Evolutionary conservation across 2,888 invertebrate species (phyloP).

Genomic region (Leptura quadrifasciata): DNA sequence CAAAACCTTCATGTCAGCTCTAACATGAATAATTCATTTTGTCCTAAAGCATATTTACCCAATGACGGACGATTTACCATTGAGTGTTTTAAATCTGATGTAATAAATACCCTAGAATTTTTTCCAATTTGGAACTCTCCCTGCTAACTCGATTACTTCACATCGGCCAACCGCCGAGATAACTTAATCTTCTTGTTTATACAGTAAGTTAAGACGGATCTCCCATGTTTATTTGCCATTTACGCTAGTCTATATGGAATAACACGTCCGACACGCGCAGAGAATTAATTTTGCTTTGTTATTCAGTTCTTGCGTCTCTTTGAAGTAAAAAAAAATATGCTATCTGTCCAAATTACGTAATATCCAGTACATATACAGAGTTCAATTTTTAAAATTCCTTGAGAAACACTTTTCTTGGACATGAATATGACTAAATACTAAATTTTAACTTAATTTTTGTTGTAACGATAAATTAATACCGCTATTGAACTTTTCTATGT

Average conservation of each 20-base stretch:
- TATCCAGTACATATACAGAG: too few species aligned
- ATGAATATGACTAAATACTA: too few species aligned
- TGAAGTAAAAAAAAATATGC: neutral
- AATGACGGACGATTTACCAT: constrained; percentile 44
- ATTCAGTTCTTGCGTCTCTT: constrained; percentile 1
- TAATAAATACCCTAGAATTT: constrained; percentile 51
- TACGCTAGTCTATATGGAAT: constrained; percentile 60
- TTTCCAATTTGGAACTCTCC: constrained; percentile 47
- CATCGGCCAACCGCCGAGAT: constrained; percentile 63
- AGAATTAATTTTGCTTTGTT: constrained; percentile 48
- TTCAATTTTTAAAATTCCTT: too few species aligned
- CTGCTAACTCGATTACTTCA: constrained; percentile 68
- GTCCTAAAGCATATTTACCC: constrained; percentile 40
- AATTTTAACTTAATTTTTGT: too few species aligned
- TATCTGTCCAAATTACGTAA: too few species aligned
- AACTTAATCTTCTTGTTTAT: constrained; percentile 71
- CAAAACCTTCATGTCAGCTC: neutral
- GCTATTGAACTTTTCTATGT: too few species aligned
- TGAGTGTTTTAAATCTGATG: constrained; percentile 53
- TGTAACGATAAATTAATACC: too few species aligned
- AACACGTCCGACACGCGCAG: constrained; percentile 53
- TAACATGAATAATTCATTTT: constrained; percentile 2
- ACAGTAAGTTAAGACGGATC: constrained; percentile 73
- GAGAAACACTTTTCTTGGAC: too few species aligned
- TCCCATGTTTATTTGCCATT: constrained; percentile 70